phyloP scores from a whole-genome alignment of 2,797 vertebrate species.

The Pangasius mekongensis region DNA sequence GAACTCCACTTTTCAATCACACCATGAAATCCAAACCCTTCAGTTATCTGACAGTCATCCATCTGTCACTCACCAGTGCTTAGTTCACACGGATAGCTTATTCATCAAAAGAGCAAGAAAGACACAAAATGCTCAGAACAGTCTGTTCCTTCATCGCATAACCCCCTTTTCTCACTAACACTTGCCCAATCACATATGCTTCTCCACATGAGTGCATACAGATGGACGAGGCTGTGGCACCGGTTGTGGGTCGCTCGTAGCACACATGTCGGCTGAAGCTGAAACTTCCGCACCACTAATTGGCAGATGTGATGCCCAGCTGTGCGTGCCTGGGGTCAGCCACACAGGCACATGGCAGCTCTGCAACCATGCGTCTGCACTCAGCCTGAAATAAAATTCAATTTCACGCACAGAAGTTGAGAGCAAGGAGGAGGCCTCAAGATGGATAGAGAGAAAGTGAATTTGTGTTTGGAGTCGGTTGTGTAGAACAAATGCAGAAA shows the following conservation, averaged over 20 bases:
- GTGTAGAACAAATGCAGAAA: conserved; percentile 5
- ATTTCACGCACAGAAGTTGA: conserved; percentile 51
- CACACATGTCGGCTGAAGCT: conserved; percentile 48
- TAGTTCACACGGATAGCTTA: background rate
- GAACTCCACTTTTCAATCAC: background rate
- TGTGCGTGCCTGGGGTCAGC: conserved; percentile 43
- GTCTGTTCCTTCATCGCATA: background rate
- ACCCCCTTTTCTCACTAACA: conserved; percentile 23
- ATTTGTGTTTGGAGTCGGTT: conserved; percentile 4
- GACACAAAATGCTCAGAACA: background rate
- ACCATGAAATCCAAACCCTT: conserved; percentile 1
- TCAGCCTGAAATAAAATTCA: conserved; percentile 57
- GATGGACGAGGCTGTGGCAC: conserved; percentile 27
- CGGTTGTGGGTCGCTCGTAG: conserved; percentile 43
- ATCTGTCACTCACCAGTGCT: background rate
- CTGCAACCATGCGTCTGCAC: conserved; percentile 20
- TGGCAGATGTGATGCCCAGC: conserved; percentile 61
- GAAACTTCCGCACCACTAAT: conserved; percentile 56
- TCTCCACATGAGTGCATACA: conserved; percentile 40
- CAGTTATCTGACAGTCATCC: background rate
- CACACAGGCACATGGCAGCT: conserved; percentile 28
- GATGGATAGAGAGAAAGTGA: conserved; percentile 1
- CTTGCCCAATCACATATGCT: conserved; percentile 44
- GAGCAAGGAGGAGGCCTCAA: conserved; percentile 23
- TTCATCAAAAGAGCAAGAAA: background rate